A percentile compares a stretch with the other conserved stretches of the same genome.
These are phyloP conservation scores for Pseudomyrmex gracilis DNA, from an alignment of 1,140 invertebrate genomes.

Conservation along the genomic window DNA sequence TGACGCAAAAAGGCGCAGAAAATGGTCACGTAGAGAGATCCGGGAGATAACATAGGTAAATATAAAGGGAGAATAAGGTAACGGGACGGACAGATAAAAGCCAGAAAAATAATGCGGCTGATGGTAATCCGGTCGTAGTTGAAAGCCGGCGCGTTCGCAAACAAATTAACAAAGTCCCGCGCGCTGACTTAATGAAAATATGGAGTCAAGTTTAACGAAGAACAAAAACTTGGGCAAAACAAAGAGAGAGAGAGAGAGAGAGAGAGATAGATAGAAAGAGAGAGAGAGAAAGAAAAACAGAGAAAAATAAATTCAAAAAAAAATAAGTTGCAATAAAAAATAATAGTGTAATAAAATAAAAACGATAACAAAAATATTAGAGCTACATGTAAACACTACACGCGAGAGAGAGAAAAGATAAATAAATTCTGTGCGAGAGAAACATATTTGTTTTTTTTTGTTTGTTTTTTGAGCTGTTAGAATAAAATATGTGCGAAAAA, in stretches of 20 bases:
- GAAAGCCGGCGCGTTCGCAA: slow-evolving; percentile 29
- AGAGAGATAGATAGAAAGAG: neutral
- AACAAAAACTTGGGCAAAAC: neutral
- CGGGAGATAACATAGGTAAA: slow-evolving; percentile 11
- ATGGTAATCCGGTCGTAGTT: slow-evolving; percentile 31
- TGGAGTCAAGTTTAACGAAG: neutral
- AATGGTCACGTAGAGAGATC: slow-evolving; percentile 37
- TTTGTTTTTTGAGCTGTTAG: no score
- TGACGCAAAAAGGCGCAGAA: slow-evolving; percentile 36
- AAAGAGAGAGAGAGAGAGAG: neutral
- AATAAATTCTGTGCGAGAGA: neutral
- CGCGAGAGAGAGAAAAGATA: neutral
- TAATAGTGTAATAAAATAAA: slow-evolving; percentile 20
- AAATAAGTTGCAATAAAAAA: slow-evolving; percentile 1
- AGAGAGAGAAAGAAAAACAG: neutral
- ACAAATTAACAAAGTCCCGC: slow-evolving; percentile 32
- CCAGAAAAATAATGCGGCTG: slow-evolving; percentile 25
- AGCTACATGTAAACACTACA: neutral
- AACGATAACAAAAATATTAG: slow-evolving; percentile 3
- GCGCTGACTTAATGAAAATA: slow-evolving; percentile 38
- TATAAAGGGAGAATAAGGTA: slow-evolving; percentile 31
- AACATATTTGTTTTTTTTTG: neutral
- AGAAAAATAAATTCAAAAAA: slow-evolving; percentile 14
- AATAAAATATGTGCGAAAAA: no score
- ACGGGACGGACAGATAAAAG: slow-evolving; percentile 18